phyloP scores from a whole-genome alignment of 2,113 vertebrate species.

The Scolopax mira region DNA sequence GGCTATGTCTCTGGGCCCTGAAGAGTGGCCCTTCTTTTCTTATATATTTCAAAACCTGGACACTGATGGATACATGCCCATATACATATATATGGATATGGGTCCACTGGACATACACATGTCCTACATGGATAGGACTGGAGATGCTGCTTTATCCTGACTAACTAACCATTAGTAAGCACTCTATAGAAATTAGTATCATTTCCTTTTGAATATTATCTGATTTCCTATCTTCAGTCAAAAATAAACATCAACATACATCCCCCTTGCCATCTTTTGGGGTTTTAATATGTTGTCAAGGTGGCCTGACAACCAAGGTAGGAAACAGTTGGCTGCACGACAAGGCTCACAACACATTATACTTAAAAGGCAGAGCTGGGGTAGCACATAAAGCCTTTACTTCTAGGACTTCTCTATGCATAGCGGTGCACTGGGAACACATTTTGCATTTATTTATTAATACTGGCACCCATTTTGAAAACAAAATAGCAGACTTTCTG shows the following conservation, averaged over 20 bases:
- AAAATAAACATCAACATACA: background rate
- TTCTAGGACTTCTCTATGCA: background rate
- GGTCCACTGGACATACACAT: background rate
- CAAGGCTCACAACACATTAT: background rate
- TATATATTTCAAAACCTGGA: background rate
- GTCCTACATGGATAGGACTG: background rate
- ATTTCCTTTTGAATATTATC: background rate
- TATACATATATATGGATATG: background rate
- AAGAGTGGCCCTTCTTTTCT: background rate
- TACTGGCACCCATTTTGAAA: background rate
- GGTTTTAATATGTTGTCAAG: background rate
- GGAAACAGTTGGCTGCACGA: background rate
- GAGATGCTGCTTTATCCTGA: background rate
- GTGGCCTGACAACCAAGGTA: background rate
- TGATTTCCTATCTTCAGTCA: background rate
- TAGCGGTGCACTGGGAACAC: background rate
- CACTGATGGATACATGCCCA: background rate
- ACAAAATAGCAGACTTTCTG: background rate
- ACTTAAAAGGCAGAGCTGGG: background rate
- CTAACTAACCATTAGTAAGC: background rate
- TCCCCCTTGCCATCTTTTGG: background rate
- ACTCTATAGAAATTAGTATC: background rate
- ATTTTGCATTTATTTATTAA: slow-evolving; percentile 4
- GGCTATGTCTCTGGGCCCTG: background rate
- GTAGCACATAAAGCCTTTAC: rapidly evolving